Percentiles rank a stretch among this genome's conserved stretches.
phyloP scores from a whole-genome alignment of 2,797 vertebrate genomes.

The Melopsittacus undulatus region DNA sequence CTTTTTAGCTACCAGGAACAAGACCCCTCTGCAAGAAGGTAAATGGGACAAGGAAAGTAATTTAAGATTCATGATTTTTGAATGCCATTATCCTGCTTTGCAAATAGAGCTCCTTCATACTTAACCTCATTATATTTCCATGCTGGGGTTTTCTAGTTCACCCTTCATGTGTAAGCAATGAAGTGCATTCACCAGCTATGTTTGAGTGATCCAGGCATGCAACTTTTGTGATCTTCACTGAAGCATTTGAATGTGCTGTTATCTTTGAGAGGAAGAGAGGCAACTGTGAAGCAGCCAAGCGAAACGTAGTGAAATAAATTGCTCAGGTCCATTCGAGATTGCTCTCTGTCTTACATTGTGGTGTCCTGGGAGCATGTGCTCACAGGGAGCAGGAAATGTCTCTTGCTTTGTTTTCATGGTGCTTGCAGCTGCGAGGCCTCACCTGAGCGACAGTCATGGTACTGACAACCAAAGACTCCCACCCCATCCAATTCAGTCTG shows the following conservation, averaged over 20 bases:
- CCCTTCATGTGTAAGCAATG: background rate
- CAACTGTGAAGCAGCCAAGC: background rate
- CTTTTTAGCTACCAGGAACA: background rate
- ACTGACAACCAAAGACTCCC: background rate
- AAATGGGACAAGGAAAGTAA: background rate
- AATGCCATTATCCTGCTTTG: background rate
- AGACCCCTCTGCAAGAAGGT: background rate
- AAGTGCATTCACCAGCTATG: background rate
- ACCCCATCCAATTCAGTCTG: background rate
- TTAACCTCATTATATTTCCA: background rate
- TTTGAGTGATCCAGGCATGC: background rate
- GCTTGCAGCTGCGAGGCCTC: fast-evolving
- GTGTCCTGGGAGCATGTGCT: fast-evolving
- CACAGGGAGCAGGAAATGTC: background rate
- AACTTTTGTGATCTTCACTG: background rate
- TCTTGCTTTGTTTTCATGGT: background rate
- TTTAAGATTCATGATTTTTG: background rate
- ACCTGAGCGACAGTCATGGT: fast-evolving
- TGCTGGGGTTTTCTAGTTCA: background rate
- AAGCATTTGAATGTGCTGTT: background rate
- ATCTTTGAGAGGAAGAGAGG: background rate
- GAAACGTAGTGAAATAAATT: background rate
- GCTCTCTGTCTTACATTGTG: fast-evolving
- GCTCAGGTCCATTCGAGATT: background rate
- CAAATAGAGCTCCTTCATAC: background rate